Evolutionary conservation across 2,888 invertebrate genomes (phyloP).

Genomic region (Mesochorus sp.): DNA sequence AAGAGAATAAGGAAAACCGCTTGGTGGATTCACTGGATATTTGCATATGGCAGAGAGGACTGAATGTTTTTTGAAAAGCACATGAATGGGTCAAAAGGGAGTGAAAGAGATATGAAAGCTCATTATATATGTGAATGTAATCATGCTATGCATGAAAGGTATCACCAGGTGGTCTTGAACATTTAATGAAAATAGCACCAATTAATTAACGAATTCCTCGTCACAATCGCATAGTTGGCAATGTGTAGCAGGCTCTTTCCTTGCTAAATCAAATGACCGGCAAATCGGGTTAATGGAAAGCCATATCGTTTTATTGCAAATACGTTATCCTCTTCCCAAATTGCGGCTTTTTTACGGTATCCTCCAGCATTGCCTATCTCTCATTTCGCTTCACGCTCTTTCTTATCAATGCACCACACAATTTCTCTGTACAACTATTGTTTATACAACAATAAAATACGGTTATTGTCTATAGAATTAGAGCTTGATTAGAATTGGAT

Average conservation of each 20-base stretch:
- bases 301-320: constrained; percentile 64
- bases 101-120: constrained; percentile 7
- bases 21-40: constrained; percentile 31
- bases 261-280: constrained; percentile 29
- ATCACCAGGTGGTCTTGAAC: constrained; percentile 47
- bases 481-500: too few species aligned
- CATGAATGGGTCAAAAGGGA: constrained; percentile 34
- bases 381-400: constrained; percentile 2
- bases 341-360: constrained; percentile 56
- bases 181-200: constrained; percentile 66
- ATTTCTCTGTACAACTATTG: too few species aligned
- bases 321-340: constrained; percentile 39
- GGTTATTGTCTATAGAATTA: too few species aligned
- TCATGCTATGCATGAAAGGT: background rate
- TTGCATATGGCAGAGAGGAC: constrained; percentile 26
- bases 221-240: constrained; percentile 58
- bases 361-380: background rate
- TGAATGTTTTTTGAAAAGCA: constrained; percentile 50
- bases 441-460: too few species aligned
- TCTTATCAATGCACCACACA: constrained; percentile 44
- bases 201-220: constrained; percentile 66
- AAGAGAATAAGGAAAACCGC: constrained; percentile 47
- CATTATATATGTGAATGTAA: background rate
- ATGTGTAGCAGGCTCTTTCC: constrained; percentile 30
- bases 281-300: constrained; percentile 64